Percentiles rank a stretch among this genome's conserved stretches.
Evolutionary conservation across 1,140 invertebrate species (phyloP).

Genomic region (Galleria mellonella): DNA sequence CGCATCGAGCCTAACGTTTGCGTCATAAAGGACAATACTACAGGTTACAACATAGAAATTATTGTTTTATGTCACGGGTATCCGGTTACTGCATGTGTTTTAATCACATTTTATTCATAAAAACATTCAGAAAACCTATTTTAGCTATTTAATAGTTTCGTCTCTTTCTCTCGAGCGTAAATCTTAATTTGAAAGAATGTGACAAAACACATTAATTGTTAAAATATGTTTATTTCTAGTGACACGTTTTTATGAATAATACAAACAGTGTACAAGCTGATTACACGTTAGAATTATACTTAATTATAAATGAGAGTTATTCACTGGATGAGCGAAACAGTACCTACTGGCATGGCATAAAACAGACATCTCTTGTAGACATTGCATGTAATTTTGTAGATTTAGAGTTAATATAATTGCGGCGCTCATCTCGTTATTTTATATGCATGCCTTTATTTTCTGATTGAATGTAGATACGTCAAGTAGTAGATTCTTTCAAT

Average conservation of each 20-base stretch:
- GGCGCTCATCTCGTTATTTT: slow-evolving; percentile 5
- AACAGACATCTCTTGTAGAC: no score
- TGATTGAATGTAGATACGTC: background rate
- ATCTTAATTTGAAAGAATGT: no score
- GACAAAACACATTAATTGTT: no score
- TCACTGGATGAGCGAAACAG: slow-evolving; percentile 5
- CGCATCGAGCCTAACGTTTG: slow-evolving; percentile 44
- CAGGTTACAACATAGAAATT: slow-evolving; percentile 33
- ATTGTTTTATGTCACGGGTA: slow-evolving; percentile 21
- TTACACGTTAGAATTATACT: slow-evolving; percentile 6
- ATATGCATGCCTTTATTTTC: slow-evolving; percentile 3
- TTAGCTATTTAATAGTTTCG: no score
- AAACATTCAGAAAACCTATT: no score
- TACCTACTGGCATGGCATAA: no score
- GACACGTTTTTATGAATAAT: no score
- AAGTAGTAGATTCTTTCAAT: background rate
- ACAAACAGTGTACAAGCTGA: background rate
- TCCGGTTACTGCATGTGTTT: slow-evolving; percentile 21
- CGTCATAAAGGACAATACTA: slow-evolving; percentile 44
- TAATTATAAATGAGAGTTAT: background rate
- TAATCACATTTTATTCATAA: no score
- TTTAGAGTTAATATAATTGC: slow-evolving; percentile 1
- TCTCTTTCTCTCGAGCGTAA: no score
- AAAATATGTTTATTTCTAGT: no score
- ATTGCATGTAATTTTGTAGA: slow-evolving; percentile 5